Evolutionary conservation across 2,797 vertebrate species (phyloP), one percentile per base, ranked within the genome.

Genomic region (Enteromius thamalakanensis): DNA sequence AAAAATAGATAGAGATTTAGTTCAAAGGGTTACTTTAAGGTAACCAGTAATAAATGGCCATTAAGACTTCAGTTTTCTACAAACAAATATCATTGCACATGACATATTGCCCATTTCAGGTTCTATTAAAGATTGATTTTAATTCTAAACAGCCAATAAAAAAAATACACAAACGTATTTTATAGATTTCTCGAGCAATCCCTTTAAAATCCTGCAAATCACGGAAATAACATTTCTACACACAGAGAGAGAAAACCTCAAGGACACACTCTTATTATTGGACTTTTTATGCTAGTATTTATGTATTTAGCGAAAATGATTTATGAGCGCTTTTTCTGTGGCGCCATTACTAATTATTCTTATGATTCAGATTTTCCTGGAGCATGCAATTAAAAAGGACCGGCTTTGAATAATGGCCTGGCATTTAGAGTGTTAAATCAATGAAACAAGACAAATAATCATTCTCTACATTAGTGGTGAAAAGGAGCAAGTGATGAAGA

Each of bases 391-490:
- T 78, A 85, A 76, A 82, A 51, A 9, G n/a, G 68, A 17, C 47
- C 2, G 6, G 81, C 88, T 88, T 65, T 83, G 65, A 88, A 79
- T 83, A 87, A 90, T 86, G 76, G 80, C 85, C 85, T 85, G 82
- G 76, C 84, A 90, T 89, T 91, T 87, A 83, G 23, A 49, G 47
- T 65, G 76, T 85, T 53, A 26, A 84, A 90, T 91, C 87, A 84
- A 89, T 87, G 76, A 88, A 88, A 86, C 79, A 87, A 88, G 76
- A 90, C 76, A 87, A 89, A 89, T 86, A 89, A 90, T 87, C 77
- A 45, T 62, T 72, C 55, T 68, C 82, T 49, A 83, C 34, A 87
- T 67, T 70, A 70, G 37, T 74, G 45, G 37, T 76, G 80, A 77
- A 80, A 86, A 84, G 47, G 62, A 29, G 55, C 49, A 62, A 85